Evolutionary conservation across 2,113 vertebrate species (phyloP), one percentile per base, ranked within the genome.

Genomic region (Callaeas wilsoni): DNA sequence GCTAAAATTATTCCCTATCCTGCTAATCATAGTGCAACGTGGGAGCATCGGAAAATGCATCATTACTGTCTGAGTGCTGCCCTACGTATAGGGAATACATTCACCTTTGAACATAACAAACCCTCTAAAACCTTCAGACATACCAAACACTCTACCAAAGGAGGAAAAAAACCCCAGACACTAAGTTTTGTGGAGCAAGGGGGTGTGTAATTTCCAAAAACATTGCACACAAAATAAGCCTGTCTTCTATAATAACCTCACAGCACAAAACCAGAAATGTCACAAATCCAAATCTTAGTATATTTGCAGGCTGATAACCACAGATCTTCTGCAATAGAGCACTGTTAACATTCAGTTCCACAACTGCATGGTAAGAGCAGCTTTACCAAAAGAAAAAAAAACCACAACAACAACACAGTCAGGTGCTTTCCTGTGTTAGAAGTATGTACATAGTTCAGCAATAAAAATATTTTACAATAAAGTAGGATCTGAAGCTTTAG

Each of bases 201-300:
- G 6, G 11, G n/a, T 2, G 20, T 16, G 15, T n/a, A 19, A 75
- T 65, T 73, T 44, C 73, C 42, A 69, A 65, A 86, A 90, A 5
- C 32, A n/a, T 13, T 27, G 39, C 64, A 78, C 50, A 53, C 32
- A 62, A 44, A 62, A 56, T 41, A 84, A 90, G 33, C 60, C n/a
- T 64, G 23, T 37, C 27, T 81, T 49, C 49, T 39, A 42, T 8
- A 71, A 60, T 14, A 60, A 56, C 21, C 57, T 79, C 85, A 85
- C 56, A 79, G 44, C 15, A 65, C 22, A 86, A 68, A 83, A 33
- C 33, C 30, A 79, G 57, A 90, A 52, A 4, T 50, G 49, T 47
- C 53, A 75, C 0, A 0, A 47, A 60, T 41, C 63, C 32, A 47
- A 60, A n/a, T 35, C 39, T 75, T 12, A 17, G 4, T 16, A 0